Conservation (phyloP, 2,113 vertebrate genomes). For the Sardina pilchardus region DNA sequence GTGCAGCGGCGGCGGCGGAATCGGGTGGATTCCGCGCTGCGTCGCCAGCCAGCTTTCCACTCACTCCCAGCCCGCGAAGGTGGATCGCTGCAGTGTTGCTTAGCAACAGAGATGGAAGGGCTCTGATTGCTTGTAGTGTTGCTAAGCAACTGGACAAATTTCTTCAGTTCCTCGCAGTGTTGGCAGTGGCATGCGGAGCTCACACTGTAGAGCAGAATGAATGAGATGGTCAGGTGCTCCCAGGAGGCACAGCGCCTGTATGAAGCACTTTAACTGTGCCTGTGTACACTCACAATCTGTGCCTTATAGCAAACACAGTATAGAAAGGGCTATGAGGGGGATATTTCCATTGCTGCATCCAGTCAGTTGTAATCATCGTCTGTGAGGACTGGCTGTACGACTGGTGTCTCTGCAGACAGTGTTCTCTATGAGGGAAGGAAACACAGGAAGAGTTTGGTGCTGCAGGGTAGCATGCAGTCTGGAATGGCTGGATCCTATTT, state of each 20-base stretch:
- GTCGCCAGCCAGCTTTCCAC: constrained; percentile 34
- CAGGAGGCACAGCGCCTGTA: neutral
- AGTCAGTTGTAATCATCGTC: no score
- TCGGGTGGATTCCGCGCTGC: constrained; percentile 30
- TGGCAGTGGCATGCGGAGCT: neutral
- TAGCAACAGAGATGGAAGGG: constrained; percentile 65
- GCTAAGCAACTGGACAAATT: constrained; percentile 48
- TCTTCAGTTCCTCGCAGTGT: constrained; percentile 36
- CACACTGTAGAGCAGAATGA: neutral
- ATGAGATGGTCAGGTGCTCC: neutral
- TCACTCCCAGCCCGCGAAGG: constrained; percentile 34
- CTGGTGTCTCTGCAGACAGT: no score
- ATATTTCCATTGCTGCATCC: no score
- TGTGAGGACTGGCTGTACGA: no score
- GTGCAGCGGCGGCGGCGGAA: neutral
- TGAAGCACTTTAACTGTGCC: neutral
- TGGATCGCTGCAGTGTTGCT: constrained; percentile 65
- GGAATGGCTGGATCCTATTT: neutral
- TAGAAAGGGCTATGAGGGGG: no score
- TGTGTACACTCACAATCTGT: neutral
- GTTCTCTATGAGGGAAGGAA: no score
- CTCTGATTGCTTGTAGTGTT: constrained; percentile 49
- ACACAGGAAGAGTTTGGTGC: neutral
- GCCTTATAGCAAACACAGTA: neutral
- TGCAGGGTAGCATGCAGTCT: neutral